Percentiles rank a stretch among this genome's conserved stretches.
These are phyloP conservation scores for Sebastes iracundus DNA, from an alignment of 2,797 vertebrate species.

Conservation along the genomic window DNA sequence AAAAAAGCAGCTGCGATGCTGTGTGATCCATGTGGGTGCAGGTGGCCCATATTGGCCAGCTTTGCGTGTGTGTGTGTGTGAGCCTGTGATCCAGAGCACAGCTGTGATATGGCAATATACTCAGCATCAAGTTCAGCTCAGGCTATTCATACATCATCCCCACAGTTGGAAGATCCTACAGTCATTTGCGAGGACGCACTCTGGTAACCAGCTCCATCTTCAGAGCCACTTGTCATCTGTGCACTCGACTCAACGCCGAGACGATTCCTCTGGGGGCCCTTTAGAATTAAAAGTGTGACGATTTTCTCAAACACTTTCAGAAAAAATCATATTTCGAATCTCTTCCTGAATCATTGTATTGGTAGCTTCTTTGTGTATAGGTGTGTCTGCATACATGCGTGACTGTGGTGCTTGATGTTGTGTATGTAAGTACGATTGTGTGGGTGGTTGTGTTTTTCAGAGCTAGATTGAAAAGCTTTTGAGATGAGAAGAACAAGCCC, in stretches of 20 bases:
- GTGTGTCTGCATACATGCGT: not conserved
- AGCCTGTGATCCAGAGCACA: slow-evolving; percentile 23
- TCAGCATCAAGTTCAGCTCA: slow-evolving; percentile 39
- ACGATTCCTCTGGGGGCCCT: not conserved
- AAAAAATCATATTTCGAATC: slow-evolving; percentile 4
- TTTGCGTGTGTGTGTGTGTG: slow-evolving; percentile 2
- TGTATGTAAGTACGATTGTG: not conserved
- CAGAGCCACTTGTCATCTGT: slow-evolving; percentile 36
- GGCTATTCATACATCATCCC: slow-evolving; percentile 51
- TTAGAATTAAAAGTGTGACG: slow-evolving; percentile 6
- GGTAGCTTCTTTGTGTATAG: not conserved
- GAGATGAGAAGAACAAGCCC: slow-evolving; percentile 43
- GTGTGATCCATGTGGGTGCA: slow-evolving; percentile 25
- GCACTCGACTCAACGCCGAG: slow-evolving; percentile 2
- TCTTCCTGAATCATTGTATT: not conserved
- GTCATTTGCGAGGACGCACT: slow-evolving; percentile 50
- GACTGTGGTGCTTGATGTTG: not conserved
- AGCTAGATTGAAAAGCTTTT: slow-evolving; percentile 53
- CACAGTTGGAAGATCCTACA: slow-evolving; percentile 41
- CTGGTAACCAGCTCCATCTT: slow-evolving; percentile 52
- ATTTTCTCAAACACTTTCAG: not conserved
- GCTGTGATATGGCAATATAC: slow-evolving; percentile 43
- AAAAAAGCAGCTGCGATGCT: slow-evolving; percentile 24
- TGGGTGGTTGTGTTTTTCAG: slow-evolving; percentile 46
- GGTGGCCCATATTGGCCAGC: slow-evolving; percentile 34